phyloP scores from a whole-genome alignment of 1,140 invertebrate species.

The Drosophila pseudoobscura region DNA sequence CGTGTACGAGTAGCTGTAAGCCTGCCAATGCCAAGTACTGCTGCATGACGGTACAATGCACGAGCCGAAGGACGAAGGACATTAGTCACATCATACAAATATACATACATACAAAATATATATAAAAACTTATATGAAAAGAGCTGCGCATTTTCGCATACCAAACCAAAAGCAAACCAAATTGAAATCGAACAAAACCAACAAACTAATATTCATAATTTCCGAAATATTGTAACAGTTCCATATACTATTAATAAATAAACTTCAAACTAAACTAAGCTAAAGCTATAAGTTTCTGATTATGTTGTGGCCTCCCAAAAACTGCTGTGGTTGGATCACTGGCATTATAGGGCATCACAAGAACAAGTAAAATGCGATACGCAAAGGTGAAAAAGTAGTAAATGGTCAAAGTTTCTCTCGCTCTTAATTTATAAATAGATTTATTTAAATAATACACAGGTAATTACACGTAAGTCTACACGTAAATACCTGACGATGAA shows the following conservation, averaged over 20 bases:
- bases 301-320: not conserved
- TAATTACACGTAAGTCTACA: not conserved
- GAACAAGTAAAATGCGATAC: too few relatives aligned
- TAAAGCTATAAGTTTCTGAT: not conserved
- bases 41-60: constrained; percentile 39
- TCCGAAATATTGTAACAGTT: constrained; percentile 76
- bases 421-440: not conserved
- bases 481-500: too few relatives aligned
- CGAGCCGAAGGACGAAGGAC: constrained; percentile 24
- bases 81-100: constrained; percentile 29
- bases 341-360: too few relatives aligned
- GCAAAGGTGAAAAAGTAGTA: too few relatives aligned
- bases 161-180: constrained; percentile 30
- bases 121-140: constrained; percentile 9
- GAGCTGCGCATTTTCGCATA: constrained; percentile 44
- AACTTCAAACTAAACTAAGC: constrained; percentile 52
- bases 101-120: not conserved
- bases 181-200: constrained; percentile 31
- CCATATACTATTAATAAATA: constrained; percentile 71
- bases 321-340: not conserved
- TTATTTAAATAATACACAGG: not conserved
- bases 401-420: not conserved
- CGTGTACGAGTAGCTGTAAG: constrained; percentile 46
- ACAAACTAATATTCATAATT: constrained; percentile 54
- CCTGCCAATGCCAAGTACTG: constrained; percentile 49